A percentile compares a stretch with the other conserved stretches of the same genome.
Conservation (phyloP, 2,113 vertebrate genomes). For the Sinocyclocheilus rhinocerous region DNA sequence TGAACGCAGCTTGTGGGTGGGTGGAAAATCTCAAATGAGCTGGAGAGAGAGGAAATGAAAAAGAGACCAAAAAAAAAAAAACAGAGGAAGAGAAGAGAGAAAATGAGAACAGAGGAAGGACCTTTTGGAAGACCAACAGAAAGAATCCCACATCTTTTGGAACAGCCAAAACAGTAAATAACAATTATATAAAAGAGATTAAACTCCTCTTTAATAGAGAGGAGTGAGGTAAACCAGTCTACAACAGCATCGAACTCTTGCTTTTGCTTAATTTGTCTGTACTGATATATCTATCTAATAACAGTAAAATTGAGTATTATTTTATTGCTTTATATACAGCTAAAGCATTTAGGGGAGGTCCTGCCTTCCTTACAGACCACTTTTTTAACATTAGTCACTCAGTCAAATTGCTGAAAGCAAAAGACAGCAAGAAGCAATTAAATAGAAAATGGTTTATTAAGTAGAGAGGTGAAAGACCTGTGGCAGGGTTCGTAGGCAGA, state of each 20-base stretch:
- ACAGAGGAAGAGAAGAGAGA: background rate
- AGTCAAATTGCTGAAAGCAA: background rate
- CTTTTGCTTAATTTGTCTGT: background rate
- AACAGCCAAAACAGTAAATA: conserved; percentile 48
- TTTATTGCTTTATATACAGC: background rate
- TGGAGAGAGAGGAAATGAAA: conserved; percentile 53
- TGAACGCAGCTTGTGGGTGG: conserved; percentile 73
- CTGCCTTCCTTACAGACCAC: background rate
- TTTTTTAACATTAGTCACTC: background rate
- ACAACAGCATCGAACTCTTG: background rate
- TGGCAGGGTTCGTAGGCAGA: conserved; percentile 19
- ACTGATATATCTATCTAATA: background rate
- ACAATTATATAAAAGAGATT: conserved; percentile 45
- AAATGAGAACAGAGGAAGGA: conserved; percentile 31
- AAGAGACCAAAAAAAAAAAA: background rate
- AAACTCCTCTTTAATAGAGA: conserved; percentile 35
- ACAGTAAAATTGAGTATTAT: background rate
- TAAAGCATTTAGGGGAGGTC: background rate
- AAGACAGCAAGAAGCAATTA: background rate
- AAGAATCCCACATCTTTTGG: conserved; percentile 56
- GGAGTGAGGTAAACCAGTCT: background rate
- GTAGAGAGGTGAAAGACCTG: conserved; percentile 8
- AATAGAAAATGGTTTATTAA: conserved; percentile 2
- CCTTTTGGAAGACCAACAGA: conserved; percentile 50
- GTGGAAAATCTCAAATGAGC: conserved; percentile 62